Conservation (phyloP, 2,113 vertebrate species). For the Rhinolophus sinicus region DNA sequence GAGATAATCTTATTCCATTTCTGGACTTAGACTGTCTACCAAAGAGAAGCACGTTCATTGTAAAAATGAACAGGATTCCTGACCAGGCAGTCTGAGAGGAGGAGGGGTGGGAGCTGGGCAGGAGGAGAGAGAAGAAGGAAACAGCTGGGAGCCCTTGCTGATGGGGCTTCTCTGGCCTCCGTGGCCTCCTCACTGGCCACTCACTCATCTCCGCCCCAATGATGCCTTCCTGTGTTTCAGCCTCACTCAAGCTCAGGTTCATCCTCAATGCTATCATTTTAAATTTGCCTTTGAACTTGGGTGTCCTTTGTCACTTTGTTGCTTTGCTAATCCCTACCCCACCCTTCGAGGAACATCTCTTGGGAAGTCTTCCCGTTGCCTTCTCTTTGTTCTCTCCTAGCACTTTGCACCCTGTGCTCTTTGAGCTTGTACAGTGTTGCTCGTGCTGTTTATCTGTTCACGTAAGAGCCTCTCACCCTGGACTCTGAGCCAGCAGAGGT, state of each 20-base stretch:
- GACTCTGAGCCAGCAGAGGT: background rate
- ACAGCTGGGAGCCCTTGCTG: background rate
- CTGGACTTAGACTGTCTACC: conserved; percentile 74
- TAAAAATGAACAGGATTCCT: conserved; percentile 26
- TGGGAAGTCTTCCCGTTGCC: background rate
- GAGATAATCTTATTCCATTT: conserved; percentile 79
- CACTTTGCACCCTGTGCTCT: background rate
- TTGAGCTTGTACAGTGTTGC: background rate
- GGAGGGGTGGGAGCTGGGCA: background rate
- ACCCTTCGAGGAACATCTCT: background rate
- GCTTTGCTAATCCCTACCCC: background rate
- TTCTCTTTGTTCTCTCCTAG: background rate
- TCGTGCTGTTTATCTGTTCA: background rate
- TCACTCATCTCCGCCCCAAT: background rate
- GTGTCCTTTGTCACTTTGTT: background rate
- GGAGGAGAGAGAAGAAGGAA: background rate
- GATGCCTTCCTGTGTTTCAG: background rate
- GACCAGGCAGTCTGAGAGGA: background rate
- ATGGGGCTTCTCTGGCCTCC: background rate
- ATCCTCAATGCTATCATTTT: background rate
- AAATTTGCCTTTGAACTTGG: background rate
- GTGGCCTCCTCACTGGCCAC: background rate
- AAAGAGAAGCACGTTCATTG: conserved; percentile 47
- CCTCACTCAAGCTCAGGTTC: background rate
- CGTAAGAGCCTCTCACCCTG: background rate